Evolutionary conservation across 64 coral and sea anemone genomes (phyloP), one percentile per base, ranked within the genome.

Genomic region (Montipora foliosa): DNA sequence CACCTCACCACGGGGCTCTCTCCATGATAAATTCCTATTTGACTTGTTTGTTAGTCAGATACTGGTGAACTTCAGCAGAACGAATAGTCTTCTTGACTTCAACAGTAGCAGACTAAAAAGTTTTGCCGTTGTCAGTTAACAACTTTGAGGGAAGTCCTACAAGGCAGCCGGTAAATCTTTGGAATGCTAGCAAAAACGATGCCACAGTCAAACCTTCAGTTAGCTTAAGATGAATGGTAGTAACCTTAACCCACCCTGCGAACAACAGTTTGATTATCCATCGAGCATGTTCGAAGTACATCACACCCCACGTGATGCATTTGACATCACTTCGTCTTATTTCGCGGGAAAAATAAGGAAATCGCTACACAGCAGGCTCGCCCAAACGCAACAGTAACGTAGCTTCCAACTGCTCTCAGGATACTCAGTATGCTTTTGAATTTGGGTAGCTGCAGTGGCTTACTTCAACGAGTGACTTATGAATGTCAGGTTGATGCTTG

Each of bases 1-100:
- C 50, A 52, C 12, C 57, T 60, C 81, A 84, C 81, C 81, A 84
- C 15, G 8, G 57, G 53, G 55, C 81, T 53, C 46, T 15, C 47
- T 64, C 55, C 11, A 84, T 53, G 20, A 66, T 84, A 55, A 84
- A 60, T 67, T 29, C 44, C n/a, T 19, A 57, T 89, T 37, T 50
- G 44, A 87, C 55, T 21, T 87, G 83, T 11, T 71, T 87, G 24
- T 60, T 60, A 3, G 57, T 60, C 57, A 60, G 57, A 13, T 60
- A 2, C 57, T 60, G 1, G 7, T 60, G 57, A 7, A 60, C 57
- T 60, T 60, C 1, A 37, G 29, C 29, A 37, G 29, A 37, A 37
- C 29, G 29, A 37, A 37, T 37, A n/a, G n/a, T n/a, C n/a, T n/a
- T n/a, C n/a, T n/a, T 37, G 29, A 37, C 29, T 37, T 37, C 29